A percentile compares a stretch with the other conserved stretches of the same genome.
phyloP scores from a whole-genome alignment of 2,113 vertebrate genomes.

The Todiramphus chloris region DNA sequence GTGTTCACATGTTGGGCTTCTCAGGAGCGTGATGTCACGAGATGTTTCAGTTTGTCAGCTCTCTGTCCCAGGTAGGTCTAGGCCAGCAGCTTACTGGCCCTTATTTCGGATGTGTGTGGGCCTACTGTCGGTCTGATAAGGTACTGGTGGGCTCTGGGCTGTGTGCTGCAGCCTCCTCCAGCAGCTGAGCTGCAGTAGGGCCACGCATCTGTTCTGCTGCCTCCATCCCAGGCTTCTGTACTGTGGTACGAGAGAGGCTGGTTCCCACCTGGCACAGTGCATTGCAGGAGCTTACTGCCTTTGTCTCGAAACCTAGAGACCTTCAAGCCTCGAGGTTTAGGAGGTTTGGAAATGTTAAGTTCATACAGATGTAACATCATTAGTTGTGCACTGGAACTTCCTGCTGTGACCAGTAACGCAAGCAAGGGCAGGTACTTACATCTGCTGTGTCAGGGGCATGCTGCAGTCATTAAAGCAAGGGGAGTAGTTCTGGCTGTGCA shows the following conservation, averaged over 20 bases:
- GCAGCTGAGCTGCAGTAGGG: accelerated
- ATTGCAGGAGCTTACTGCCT: not conserved
- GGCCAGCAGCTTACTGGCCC: not conserved
- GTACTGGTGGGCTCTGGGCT: not conserved
- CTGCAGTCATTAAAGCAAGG: not conserved
- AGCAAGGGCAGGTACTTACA: not conserved
- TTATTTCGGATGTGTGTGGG: accelerated
- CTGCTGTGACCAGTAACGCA: not conserved
- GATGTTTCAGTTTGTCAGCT: not conserved
- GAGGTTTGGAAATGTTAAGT: not conserved
- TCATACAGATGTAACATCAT: not conserved
- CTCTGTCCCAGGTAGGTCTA: not conserved
- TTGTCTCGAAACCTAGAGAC: not conserved
- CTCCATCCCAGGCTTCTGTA: accelerated
- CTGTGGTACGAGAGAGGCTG: too few relatives aligned
- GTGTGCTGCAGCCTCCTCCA: not conserved
- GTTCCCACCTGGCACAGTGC: not conserved
- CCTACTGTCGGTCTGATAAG: accelerated
- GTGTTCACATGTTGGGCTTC: accelerated
- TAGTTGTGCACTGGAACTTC: not conserved
- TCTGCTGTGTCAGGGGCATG: not conserved
- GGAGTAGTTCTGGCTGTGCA: not conserved
- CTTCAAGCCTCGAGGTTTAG: not conserved
- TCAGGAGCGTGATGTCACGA: not conserved
- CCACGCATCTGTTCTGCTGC: not conserved